A percentile compares a stretch with the other conserved stretches of the same genome.
Conservation (phyloP, 2,888 invertebrate genomes). For the Noctua fimbriata region DNA sequence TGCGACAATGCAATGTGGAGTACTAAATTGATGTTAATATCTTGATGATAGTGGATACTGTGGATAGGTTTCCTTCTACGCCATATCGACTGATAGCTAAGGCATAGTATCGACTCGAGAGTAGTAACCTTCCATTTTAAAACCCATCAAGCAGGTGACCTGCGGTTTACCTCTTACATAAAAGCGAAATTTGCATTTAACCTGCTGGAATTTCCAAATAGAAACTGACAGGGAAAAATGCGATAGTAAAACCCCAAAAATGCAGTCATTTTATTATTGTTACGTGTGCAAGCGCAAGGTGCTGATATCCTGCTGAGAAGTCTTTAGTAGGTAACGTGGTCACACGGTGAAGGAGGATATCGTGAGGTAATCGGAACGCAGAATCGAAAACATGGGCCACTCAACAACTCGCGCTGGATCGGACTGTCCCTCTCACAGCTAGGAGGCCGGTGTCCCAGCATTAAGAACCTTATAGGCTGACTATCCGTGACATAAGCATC, state of each 20-base stretch:
- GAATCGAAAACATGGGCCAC: neutral
- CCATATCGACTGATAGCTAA: neutral
- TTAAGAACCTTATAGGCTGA: neutral
- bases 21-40: neutral
- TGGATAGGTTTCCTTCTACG: neutral
- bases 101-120: neutral
- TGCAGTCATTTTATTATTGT: neutral
- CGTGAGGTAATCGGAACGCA: neutral
- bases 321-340: neutral
- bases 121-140: neutral
- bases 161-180: conserved; percentile 51
- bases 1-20: neutral
- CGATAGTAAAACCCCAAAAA: conserved; percentile 12
- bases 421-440: neutral
- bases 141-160: neutral
- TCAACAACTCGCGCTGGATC: neutral
- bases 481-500: neutral
- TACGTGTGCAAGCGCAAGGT: too few species aligned
- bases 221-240: conserved; percentile 26
- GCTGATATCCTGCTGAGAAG: neutral
- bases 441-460: neutral
- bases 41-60: neutral
- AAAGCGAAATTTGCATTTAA: conserved; percentile 10
- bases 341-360: neutral
- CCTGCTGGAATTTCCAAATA: conserved; percentile 41